Evolutionary conservation across 2,888 invertebrate genomes (phyloP).

Genomic region (Acleris cristana): DNA sequence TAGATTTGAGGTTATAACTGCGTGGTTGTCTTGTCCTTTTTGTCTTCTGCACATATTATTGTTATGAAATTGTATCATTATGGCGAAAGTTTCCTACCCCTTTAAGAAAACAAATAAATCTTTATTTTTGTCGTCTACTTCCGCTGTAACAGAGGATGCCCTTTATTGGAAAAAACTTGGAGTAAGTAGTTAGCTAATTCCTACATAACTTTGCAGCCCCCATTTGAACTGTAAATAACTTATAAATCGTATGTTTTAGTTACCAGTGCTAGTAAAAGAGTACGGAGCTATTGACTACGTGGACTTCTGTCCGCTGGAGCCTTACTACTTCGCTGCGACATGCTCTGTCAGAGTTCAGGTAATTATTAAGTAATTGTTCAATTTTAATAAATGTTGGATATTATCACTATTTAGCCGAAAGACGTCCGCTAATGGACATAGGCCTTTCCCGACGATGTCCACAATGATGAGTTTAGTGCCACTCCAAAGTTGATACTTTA

Average conservation of each 20-base stretch:
- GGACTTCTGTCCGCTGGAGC: slow-evolving; percentile 94
- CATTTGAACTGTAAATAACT: neutral
- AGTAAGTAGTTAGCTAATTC: slow-evolving; percentile 79
- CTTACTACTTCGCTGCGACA: slow-evolving; percentile 96
- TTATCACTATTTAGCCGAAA: too few species aligned
- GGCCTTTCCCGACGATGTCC: too few species aligned
- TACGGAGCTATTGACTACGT: slow-evolving; percentile 96
- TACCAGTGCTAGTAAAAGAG: slow-evolving; percentile 94
- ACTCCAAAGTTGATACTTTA: too few species aligned
- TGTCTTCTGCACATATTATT: slow-evolving; percentile 2
- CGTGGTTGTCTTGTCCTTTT: slow-evolving; percentile 11
- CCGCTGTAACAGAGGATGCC: slow-evolving; percentile 89
- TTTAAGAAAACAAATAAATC: slow-evolving; percentile 89
- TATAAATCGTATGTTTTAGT: slow-evolving; percentile 66
- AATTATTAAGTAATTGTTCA: slow-evolving; percentile 32
- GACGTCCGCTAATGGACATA: too few species aligned
- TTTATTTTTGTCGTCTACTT: slow-evolving; percentile 86
- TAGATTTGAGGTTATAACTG: slow-evolving; percentile 26
- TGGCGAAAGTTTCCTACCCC: slow-evolving; percentile 77
- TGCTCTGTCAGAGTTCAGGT: slow-evolving; percentile 93
- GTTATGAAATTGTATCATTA: slow-evolving; percentile 44
- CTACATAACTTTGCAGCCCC: neutral
- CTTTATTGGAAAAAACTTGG: slow-evolving; percentile 95
- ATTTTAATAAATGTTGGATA: too few species aligned
- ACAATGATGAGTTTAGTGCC: too few species aligned